A percentile compares a stretch with the other conserved stretches of the same genome.
These are phyloP conservation scores for Onchidella celtica DNA, from an alignment of 2,888 invertebrate species.

Conservation along the genomic window DNA sequence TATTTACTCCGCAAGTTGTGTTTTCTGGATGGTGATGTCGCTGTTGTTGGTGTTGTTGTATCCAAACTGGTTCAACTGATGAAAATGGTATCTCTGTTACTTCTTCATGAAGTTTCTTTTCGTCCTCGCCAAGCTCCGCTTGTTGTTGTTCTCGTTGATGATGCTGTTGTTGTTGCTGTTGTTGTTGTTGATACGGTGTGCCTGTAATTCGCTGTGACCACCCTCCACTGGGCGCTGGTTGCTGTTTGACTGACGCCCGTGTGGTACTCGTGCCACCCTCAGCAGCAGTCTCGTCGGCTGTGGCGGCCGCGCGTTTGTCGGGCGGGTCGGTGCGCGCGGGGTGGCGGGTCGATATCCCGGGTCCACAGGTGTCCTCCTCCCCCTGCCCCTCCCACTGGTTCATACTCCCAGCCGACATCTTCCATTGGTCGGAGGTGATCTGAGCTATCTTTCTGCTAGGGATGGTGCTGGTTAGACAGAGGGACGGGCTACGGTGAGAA, in stretches of 20 bases:
- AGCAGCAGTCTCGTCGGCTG: not conserved
- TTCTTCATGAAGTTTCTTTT: not conserved
- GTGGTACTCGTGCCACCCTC: not conserved
- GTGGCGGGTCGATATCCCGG: slow-evolving; percentile 25
- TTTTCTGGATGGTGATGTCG: not conserved
- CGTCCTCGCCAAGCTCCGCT: not conserved
- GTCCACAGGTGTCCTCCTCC: slow-evolving; percentile 20
- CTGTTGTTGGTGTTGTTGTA: not conserved
- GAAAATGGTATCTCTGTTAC: not conserved
- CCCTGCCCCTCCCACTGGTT: not conserved
- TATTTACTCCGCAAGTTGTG: not conserved
- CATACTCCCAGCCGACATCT: slow-evolving; percentile 15
- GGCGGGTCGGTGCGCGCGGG: slow-evolving; percentile 17
- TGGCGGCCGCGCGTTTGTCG: slow-evolving; percentile 3
- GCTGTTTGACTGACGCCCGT: not conserved
- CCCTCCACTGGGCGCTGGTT: not conserved
- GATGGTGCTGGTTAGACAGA: not conserved
- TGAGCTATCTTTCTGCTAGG: not conserved
- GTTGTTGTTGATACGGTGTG: not conserved
- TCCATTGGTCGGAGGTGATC: slow-evolving; percentile 33
- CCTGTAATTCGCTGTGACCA: not conserved
- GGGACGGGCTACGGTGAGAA: not conserved
- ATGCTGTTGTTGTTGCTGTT: slow-evolving; percentile 1
- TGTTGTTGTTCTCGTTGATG: slow-evolving; percentile 6
- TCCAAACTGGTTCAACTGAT: not conserved